Evolutionary conservation across 2,113 vertebrate species (phyloP).

Genomic region (Coturnix japonica): DNA sequence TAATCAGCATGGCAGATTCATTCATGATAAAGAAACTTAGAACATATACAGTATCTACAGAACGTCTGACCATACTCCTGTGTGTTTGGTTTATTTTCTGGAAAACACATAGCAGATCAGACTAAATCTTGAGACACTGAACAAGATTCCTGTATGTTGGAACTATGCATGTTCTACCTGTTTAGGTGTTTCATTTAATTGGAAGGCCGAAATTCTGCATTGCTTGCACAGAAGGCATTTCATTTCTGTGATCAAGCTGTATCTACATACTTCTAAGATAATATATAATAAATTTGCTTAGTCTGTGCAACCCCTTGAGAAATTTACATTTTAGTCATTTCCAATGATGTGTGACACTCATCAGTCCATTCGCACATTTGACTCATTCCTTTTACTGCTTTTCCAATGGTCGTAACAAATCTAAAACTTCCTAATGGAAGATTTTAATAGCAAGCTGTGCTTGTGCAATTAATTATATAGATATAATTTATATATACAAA

Average conservation of each 20-base stretch:
- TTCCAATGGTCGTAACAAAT: background rate
- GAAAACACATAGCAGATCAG: background rate
- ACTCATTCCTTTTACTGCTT: background rate
- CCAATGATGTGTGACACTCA: background rate
- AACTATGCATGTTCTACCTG: background rate
- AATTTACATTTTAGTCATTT: background rate
- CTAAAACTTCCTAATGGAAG: background rate
- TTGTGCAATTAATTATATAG: background rate
- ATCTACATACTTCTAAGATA: background rate
- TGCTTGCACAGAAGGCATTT: background rate
- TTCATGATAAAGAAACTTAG: background rate
- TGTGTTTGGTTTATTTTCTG: background rate
- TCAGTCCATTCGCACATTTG: rapidly evolving
- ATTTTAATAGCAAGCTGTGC: background rate
- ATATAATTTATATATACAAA: background rate
- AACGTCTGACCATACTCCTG: background rate
- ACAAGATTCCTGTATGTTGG: background rate
- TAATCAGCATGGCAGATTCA: background rate
- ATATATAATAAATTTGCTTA: background rate
- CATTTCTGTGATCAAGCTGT: background rate
- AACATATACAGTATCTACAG: no score
- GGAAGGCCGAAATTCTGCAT: background rate
- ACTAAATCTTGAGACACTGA: background rate
- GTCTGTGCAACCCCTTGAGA: background rate
- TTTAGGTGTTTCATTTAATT: background rate